Percentiles rank a stretch among this genome's conserved stretches.
Evolutionary conservation across 2,113 vertebrate genomes (phyloP).

Genomic region (Osmerus mordax): DNA sequence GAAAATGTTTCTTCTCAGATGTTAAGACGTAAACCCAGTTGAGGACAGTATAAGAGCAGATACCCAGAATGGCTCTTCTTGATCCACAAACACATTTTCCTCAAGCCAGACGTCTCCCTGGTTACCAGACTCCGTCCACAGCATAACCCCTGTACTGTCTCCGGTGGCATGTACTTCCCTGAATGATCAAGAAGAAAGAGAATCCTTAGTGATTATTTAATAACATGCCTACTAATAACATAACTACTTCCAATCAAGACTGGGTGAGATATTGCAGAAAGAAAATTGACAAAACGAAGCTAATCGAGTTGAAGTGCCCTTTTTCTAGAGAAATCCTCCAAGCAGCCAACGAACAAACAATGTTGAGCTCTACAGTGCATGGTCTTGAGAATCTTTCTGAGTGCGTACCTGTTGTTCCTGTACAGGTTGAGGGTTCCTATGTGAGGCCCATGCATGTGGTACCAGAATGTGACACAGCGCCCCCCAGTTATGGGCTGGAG

Average conservation of each 20-base stretch:
- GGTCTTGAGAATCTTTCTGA: not conserved
- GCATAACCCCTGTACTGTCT: slow-evolving; percentile 42
- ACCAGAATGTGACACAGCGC: slow-evolving; percentile 73
- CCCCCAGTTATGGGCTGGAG: slow-evolving; percentile 52
- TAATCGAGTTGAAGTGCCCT: no score
- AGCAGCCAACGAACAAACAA: not conserved
- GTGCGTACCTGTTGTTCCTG: slow-evolving; percentile 62
- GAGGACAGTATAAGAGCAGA: not conserved
- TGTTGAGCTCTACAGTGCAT: not conserved
- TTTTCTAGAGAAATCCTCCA: no score
- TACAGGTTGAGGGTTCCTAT: slow-evolving; percentile 63
- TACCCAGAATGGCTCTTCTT: slow-evolving; percentile 71
- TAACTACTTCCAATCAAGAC: no score
- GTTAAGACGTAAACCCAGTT: no score
- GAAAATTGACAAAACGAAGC: no score
- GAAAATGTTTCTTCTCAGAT: no score
- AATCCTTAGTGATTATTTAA: no score
- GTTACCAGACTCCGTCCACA: slow-evolving; percentile 61
- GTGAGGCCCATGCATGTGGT: slow-evolving; percentile 61
- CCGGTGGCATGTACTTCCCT: slow-evolving; percentile 54
- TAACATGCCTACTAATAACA: no score
- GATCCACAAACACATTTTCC: slow-evolving; percentile 42
- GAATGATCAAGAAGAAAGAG: not conserved
- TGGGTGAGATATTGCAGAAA: no score
- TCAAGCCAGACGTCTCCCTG: slow-evolving; percentile 59